Base-by-base conservation (phyloP, 1,140 invertebrate species). In the Marisa cornuarietis region DNA sequence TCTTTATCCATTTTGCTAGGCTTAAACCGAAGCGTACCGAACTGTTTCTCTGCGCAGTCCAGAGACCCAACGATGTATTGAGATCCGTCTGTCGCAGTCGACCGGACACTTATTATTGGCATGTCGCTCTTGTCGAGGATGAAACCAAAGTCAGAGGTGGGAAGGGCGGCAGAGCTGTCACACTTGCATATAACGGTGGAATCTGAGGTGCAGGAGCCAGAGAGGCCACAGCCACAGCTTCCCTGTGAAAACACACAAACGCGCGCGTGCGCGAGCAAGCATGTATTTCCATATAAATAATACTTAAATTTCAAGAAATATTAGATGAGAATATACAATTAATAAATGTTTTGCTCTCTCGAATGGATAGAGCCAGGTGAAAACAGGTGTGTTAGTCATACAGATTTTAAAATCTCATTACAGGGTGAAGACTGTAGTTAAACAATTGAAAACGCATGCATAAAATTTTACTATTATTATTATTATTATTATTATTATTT, bases 1-100 rank as follows among this genome's bases (percentile, higher is more conserved):
- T 42, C 6, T 42, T 42, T 42, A 42, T 42, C 31, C 31, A 6
- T 42, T 42, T 42, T 42, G 3, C 31, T 42, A 42, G 31, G 0
- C 31, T 42, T 42, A 42, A n/a, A 42, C 31, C 31, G 31, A 16
- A 24, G 65, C 73, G 31, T 54, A 80, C 79, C 79, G 16, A 80
- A 80, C 61, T 80, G 79, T 20, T 71, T 58, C 6, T 76, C 14
- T 11, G 72, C 74, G 52, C 79, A 80, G 26, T 63, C 52, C 52
- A 80, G 58, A 2, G 79, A 73, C 5, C 79, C 79, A 14, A 80
- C 42, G 11, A 11, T 71, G 65, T 62, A 42, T 18, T 58, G 54
- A 22, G 31, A 42, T 49, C 63, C 71, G 24, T 76, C 49, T 3
- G 51, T n/a, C 10, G 31, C 20, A 3, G 58, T 73, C 22, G 78